These are phyloP conservation scores for Drosophila arawakana DNA, from an alignment of 1,140 invertebrate species.

Conservation along the genomic window DNA sequence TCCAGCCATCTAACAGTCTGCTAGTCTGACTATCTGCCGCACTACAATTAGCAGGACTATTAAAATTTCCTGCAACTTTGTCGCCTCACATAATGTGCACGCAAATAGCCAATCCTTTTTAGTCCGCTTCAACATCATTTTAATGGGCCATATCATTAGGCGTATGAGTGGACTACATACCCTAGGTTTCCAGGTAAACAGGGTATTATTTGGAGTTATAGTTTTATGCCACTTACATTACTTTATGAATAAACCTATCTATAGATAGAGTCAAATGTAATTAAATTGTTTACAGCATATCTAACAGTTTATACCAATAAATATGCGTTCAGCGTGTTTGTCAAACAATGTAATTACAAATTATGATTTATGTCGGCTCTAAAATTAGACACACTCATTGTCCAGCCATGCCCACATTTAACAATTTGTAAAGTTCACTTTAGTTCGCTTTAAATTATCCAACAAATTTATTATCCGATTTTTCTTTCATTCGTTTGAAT, in stretches of 20 bases:
- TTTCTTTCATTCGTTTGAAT: conserved; percentile 40
- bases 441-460: conserved; percentile 32
- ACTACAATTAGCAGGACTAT: conserved; percentile 36
- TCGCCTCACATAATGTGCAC: conserved; percentile 13
- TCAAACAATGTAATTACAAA: conserved; percentile 62
- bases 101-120: conserved; percentile 33
- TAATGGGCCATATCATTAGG: conserved; percentile 14
- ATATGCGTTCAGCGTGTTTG: neutral
- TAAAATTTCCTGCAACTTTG: conserved; percentile 47
- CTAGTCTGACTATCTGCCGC: conserved; percentile 21
- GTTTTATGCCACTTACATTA: too few species aligned
- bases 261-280: too few species aligned
- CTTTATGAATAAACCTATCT: too few species aligned
- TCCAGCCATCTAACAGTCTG: conserved; percentile 12
- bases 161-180: conserved; percentile 7
- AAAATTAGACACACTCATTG: conserved; percentile 24
- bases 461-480: conserved; percentile 47
- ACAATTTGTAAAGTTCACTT: conserved; percentile 37
- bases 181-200: neutral
- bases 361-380: conserved; percentile 52
- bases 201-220: too few species aligned
- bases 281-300: conserved; percentile 17
- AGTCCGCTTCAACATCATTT: conserved; percentile 9
- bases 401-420: conserved; percentile 54
- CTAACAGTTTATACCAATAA: neutral